Base-by-base conservation (phyloP, 2,888 invertebrate species). In the Dioctria rufipes region DNA sequence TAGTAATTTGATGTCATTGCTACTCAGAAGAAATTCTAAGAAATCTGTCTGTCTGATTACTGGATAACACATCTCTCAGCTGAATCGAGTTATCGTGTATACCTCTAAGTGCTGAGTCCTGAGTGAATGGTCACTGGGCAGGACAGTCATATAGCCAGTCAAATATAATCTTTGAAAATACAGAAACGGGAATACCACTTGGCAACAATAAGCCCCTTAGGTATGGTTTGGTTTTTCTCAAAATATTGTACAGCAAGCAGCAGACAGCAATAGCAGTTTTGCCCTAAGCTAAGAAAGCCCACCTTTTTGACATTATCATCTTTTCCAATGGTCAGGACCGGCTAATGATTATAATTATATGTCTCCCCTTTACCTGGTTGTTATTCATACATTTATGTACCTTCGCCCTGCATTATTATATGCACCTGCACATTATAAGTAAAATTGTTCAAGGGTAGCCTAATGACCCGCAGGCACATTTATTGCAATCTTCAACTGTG, bases 1-100 rank as follows among this genome's bases (percentile, higher is more conserved):
- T 60, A 73, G 73, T 73, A 73, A 73, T 58, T 73, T 51, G 73
- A 58, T 73, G 42, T 73, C 60, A 73, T 73, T 71, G 25, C 67
- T 67, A 25, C 67, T 49, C 49, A 25, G 25, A 1, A 46, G 71
- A 51, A 54, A 51, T 73, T 73, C 73, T 40, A 42, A 73, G 73
- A 73, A 73, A 60, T 73, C 73, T 11, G 60, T 60, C 73, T 73
- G 71, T 54, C 67, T 71, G 73, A 60, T 73, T 73, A 58, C 40
- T 40, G 25, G 60, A 73, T 73, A 73, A 73, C 42, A 58, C 73
- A 73, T 73, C 73, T 73, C 71, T 46, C 11, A 25, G 2, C 25
- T 25, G 25, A 25, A 25, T 25, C 25, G 25, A 2, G 25, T 25
- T 25, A 25, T 25, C 25, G 25, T 25, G 25, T 25, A 25, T 25